Base-by-base conservation (phyloP, 2,888 invertebrate genomes). In the Zaprionus obscuricornis region DNA sequence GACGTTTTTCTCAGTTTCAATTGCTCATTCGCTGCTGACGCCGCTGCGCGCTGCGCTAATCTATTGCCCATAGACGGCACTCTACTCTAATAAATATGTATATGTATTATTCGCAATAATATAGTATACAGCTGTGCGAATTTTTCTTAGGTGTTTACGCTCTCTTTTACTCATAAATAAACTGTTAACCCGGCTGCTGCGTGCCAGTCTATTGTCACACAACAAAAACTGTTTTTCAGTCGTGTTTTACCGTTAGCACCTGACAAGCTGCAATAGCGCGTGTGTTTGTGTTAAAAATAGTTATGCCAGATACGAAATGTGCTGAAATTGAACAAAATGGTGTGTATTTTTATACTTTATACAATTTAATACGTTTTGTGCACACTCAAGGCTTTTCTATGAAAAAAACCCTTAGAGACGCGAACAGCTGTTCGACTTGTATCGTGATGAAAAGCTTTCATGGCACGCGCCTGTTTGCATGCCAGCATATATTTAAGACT, bases 271-370 rank as follows among this genome's bases (percentile, higher is more conserved):
- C 34, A n/a, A 40, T 26, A 42, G 37, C 36, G 70, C 54, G 58
- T 47, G 49, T 51, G 14, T 24, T 24, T 22, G 64, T 37, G 43
- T 33, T 33, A n/a, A 52, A 24, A 26, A 47, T 11, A 24, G 39
- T 51, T 47, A 79, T 81, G 81, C 78, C 78, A 55, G 82, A 86
- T 66, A 82, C 62, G 33, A 85, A 86, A 76, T 70, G 70, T 43
- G 16, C 58, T 20, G 73, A 70, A 10, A 10, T 46, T 26, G 62
- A 81, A 17, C 63, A 63, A 62, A 66, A 68, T 85, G 86, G 81
- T 86, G 64, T 45, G 79, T 79, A 81, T 56, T 45, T 10, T 29
- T 29, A 6, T 29, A 6, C 11, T 29, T 6, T 11, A 29, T 29
- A 6, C 4, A 29, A 29, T 13, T 22, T 7, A 42, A 45, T 31